Evolutionary conservation across 2,797 vertebrate species (phyloP).

Genomic region (Kryptopterus vitreolus): DNA sequence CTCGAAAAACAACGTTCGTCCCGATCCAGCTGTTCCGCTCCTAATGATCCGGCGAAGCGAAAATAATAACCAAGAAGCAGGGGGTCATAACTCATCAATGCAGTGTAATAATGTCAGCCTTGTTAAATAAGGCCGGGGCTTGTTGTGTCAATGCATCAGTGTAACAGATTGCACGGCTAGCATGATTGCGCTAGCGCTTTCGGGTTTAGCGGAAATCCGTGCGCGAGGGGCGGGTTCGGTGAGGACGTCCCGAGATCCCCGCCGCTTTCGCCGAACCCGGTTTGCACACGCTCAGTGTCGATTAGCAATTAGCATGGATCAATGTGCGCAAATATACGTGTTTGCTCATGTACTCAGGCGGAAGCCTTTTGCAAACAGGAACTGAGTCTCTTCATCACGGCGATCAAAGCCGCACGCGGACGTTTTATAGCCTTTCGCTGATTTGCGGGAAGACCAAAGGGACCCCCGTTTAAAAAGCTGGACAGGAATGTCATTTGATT

Average conservation of each 20-base stretch:
- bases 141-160: conserved; percentile 56
- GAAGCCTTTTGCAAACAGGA: conserved; percentile 3
- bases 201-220: neutral
- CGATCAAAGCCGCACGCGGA: conserved; percentile 28
- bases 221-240: neutral
- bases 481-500: conserved; percentile 33
- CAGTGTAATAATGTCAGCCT: conserved; percentile 65
- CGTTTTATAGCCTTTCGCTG: conserved; percentile 38
- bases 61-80: conserved; percentile 71
- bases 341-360: conserved; percentile 1
- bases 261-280: neutral
- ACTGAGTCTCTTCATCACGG: neutral
- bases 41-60: conserved; percentile 75
- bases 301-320: conserved; percentile 26
- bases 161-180: conserved; percentile 53
- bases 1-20: conserved; percentile 57
- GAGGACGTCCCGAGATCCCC: neutral
- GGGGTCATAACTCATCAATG: conserved; percentile 72
- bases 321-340: conserved; percentile 17
- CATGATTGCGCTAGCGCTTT: conserved; percentile 31
- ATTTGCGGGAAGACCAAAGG: conserved; percentile 54
- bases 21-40: conserved; percentile 68
- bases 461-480: conserved; percentile 26
- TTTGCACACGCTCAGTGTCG: conserved; percentile 23
- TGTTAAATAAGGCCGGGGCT: conserved; percentile 72